These are phyloP conservation scores for Oligia strigilis DNA, from an alignment of 2,888 invertebrate genomes.

Conservation along the genomic window DNA sequence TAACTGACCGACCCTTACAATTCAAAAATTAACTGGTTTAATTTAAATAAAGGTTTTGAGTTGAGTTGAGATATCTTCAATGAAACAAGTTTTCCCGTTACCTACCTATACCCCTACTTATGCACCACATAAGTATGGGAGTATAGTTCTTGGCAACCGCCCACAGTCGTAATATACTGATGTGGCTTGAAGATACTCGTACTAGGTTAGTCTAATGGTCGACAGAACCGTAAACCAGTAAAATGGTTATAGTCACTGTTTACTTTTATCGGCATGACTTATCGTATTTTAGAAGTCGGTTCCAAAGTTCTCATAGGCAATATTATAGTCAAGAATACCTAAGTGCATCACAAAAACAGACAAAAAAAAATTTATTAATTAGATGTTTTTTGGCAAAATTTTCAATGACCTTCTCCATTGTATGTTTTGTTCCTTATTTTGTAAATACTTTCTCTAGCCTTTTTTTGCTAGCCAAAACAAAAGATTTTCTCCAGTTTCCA, in stretches of 20 bases:
- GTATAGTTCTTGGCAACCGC: slow-evolving; percentile 37
- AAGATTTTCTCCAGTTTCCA: not conserved
- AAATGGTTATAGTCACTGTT: slow-evolving; percentile 26
- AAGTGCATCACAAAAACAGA: too few species aligned
- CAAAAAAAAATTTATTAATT: too few species aligned
- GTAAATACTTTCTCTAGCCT: too few species aligned
- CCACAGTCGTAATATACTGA: slow-evolving; percentile 35
- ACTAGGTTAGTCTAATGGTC: slow-evolving; percentile 31
- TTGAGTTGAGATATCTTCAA: not conserved
- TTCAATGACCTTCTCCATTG: not conserved
- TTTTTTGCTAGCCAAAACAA: not conserved
- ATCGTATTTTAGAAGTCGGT: not conserved
- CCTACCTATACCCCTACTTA: not conserved
- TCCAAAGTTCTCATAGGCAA: too few species aligned
- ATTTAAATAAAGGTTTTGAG: not conserved
- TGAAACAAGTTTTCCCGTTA: not conserved
- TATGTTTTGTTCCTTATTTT: not conserved
- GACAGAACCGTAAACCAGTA: slow-evolving; percentile 29
- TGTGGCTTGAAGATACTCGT: slow-evolving; percentile 20
- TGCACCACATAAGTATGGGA: not conserved
- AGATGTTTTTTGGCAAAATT: not conserved
- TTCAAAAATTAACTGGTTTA: not conserved
- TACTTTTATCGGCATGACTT: slow-evolving; percentile 27
- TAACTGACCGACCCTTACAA: too few species aligned
- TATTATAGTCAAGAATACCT: not conserved